phyloP scores from a whole-genome alignment of 2,113 vertebrate species.

The Cettia cetti region DNA sequence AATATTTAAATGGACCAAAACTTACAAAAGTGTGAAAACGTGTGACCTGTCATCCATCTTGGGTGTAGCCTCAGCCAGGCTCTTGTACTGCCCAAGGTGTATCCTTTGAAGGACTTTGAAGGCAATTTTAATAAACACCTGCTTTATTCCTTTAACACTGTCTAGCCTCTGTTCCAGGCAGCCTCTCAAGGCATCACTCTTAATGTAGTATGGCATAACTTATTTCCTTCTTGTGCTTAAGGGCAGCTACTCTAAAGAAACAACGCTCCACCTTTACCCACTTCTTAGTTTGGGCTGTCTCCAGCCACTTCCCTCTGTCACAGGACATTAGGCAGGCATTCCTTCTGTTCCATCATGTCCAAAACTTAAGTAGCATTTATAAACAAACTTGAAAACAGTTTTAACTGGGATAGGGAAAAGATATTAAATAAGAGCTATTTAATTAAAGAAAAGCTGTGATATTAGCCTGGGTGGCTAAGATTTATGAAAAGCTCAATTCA shows the following conservation, averaged over 20 bases:
- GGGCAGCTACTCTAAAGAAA: neutral
- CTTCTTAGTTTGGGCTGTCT: neutral
- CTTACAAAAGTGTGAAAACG: no score
- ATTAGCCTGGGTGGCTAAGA: neutral
- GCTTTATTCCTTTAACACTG: neutral
- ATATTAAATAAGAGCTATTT: neutral
- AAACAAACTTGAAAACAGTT: neutral
- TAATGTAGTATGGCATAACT: neutral
- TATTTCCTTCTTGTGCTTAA: neutral
- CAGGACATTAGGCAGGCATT: neutral
- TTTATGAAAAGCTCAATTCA: constrained; percentile 10
- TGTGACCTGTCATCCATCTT: no score
- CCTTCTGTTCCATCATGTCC: rapidly evolving
- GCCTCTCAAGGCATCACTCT: neutral
- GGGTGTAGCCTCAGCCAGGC: neutral
- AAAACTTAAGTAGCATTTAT: neutral
- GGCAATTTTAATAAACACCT: neutral
- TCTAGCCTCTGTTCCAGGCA: neutral
- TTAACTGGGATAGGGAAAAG: neutral
- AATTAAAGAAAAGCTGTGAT: neutral
- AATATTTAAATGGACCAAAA: no score
- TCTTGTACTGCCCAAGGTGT: neutral
- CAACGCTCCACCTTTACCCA: neutral
- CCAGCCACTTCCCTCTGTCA: neutral
- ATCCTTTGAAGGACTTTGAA: neutral